Conservation (phyloP, 1,140 invertebrate species). For the Radopholus similis region DNA sequence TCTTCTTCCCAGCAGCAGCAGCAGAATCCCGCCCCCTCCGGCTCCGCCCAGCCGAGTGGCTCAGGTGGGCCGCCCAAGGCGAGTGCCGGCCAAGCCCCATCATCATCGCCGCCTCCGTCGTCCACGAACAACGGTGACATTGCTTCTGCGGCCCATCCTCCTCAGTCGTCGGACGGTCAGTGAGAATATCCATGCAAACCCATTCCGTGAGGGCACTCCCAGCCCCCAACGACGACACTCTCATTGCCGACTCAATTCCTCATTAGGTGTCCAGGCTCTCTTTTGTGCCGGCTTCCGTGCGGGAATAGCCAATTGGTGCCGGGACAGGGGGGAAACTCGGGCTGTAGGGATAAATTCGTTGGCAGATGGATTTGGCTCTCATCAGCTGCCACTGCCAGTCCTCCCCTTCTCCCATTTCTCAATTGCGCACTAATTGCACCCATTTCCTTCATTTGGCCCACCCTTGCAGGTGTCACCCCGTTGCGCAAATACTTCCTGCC, state of each 20-base stretch:
- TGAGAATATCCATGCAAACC: too few relatives aligned
- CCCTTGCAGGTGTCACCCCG: conserved; percentile 4
- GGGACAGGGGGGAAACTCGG: neutral
- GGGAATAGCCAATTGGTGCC: neutral
- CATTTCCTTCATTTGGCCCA: neutral
- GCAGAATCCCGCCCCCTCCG: neutral
- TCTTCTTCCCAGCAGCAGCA: neutral
- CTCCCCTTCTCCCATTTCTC: neutral
- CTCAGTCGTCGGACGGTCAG: too few relatives aligned
- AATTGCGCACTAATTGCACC: neutral
- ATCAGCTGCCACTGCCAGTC: neutral
- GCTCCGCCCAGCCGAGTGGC: neutral
- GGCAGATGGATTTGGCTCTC: too few relatives aligned
- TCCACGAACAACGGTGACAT: neutral
- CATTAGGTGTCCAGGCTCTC: too few relatives aligned
- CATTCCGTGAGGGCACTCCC: too few relatives aligned
- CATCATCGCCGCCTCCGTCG: neutral
- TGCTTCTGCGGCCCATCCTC: too few relatives aligned
- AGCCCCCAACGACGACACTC: too few relatives aligned
- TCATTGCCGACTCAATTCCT: too few relatives aligned
- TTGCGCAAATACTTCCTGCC: conserved; percentile 12
- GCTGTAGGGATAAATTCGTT: neutral
- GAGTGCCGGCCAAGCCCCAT: neutral
- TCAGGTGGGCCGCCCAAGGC: neutral
- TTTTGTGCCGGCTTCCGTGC: too few relatives aligned